A percentile compares a stretch with the other conserved stretches of the same genome.
These are phyloP conservation scores for Auanema sp. DNA, from an alignment of 2,888 invertebrate species.

Conservation along the genomic window DNA sequence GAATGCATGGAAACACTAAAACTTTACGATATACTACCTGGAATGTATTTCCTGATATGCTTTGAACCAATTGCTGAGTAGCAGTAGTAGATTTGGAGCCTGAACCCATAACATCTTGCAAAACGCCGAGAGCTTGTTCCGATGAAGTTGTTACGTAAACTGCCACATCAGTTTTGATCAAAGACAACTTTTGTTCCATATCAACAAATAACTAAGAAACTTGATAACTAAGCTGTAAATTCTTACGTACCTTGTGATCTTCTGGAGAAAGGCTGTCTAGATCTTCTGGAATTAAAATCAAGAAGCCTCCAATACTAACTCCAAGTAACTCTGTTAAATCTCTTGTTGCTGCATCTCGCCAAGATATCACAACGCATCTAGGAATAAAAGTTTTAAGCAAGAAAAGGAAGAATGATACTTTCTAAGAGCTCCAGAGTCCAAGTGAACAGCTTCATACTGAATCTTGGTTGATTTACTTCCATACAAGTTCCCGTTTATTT, in stretches of 20 bases:
- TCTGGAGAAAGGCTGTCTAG: slow-evolving; percentile 38
- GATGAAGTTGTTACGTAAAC: slow-evolving; percentile 49
- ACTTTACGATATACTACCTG: slow-evolving; percentile 26
- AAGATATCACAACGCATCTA: slow-evolving; percentile 54
- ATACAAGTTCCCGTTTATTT: slow-evolving; percentile 50
- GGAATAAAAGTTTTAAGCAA: not conserved
- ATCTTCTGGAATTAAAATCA: slow-evolving; percentile 58
- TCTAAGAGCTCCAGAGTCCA: slow-evolving; percentile 45
- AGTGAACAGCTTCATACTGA: slow-evolving; percentile 56
- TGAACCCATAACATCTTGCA: slow-evolving; percentile 11
- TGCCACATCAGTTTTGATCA: slow-evolving; percentile 48
- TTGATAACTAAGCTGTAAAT: not conserved
- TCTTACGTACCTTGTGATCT: slow-evolving; percentile 36
- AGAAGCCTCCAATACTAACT: slow-evolving; percentile 51
- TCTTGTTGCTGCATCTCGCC: slow-evolving; percentile 51
- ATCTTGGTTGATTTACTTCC: slow-evolving; percentile 54
- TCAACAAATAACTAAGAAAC: slow-evolving; percentile 42
- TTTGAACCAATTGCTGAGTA: slow-evolving; percentile 48
- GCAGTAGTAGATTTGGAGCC: slow-evolving; percentile 29
- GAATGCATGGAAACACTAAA: not conserved
- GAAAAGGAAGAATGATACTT: slow-evolving; percentile 24
- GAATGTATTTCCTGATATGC: slow-evolving; percentile 58
- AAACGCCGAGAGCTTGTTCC: slow-evolving; percentile 11
- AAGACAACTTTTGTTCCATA: slow-evolving; percentile 40
- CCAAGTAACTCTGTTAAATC: slow-evolving; percentile 47